Conservation (phyloP, 1,140 invertebrate species). For the Drosophila novamexicana region DNA sequence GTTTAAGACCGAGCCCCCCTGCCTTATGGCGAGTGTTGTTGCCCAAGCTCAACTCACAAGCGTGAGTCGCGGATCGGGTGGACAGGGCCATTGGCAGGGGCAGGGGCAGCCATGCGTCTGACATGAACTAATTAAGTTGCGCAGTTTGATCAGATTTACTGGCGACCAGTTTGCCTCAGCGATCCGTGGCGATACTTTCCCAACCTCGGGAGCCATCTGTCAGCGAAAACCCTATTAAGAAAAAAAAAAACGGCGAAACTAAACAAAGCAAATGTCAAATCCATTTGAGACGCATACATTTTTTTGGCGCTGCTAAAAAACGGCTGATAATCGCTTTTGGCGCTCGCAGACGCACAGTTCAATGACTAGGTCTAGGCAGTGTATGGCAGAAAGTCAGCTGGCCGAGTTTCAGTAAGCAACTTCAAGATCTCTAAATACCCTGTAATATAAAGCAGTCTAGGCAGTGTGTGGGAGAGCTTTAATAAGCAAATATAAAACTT, state of each 20-base stretch:
- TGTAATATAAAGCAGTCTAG: slow-evolving; percentile 6
- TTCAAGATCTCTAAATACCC: background rate
- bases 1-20: slow-evolving; percentile 27
- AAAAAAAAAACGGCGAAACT: slow-evolving; percentile 6
- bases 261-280: slow-evolving; percentile 58
- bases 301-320: slow-evolving; percentile 41
- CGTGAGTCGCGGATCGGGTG: background rate
- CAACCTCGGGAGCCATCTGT: slow-evolving; percentile 46
- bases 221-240: slow-evolving; percentile 37
- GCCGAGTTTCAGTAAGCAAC: background rate
- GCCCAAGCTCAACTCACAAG: background rate
- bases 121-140: slow-evolving; percentile 80
- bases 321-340: slow-evolving; percentile 51
- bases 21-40: slow-evolving; percentile 5
- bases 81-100: background rate
- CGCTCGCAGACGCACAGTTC: slow-evolving; percentile 39
- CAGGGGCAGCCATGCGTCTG: slow-evolving; percentile 51
- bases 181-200: slow-evolving; percentile 62
- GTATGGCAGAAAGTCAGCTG: background rate
- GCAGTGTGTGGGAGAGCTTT: background rate
- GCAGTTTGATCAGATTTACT: slow-evolving; percentile 68
- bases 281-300: slow-evolving; percentile 61
- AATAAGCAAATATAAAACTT: background rate
- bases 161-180: slow-evolving; percentile 43
- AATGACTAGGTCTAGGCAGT: slow-evolving; percentile 53